Conservation (phyloP, 2,797 vertebrate species). For the Eidolon dupreanum region DNA sequence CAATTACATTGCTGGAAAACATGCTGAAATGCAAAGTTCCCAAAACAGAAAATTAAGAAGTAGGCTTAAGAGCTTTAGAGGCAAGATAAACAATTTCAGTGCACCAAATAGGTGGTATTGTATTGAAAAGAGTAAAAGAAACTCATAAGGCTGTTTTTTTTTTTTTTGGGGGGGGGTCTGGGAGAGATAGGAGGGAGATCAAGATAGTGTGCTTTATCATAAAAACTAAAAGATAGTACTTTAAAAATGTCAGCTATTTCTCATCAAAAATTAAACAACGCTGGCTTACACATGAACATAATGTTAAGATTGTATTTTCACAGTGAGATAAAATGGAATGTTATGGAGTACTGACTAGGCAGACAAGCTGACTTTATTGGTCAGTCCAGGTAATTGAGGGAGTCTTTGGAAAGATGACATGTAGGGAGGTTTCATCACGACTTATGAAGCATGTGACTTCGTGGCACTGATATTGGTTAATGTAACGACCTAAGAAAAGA, state of each 20-base stretch:
- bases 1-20: constrained; percentile 8
- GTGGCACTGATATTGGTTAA: neutral
- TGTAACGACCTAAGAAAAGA: neutral
- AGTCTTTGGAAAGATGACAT: neutral
- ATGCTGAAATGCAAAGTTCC: neutral
- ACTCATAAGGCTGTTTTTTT: neutral
- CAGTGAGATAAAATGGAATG: neutral
- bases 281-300: neutral
- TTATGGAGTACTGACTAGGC: neutral
- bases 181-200: neutral
- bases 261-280: neutral
- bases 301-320: neutral
- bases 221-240: neutral
- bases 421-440: neutral
- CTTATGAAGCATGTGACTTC: neutral
- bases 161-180: neutral
- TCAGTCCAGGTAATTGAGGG: neutral
- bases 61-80: neutral
- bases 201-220: neutral
- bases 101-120: neutral
- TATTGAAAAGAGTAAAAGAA: neutral
- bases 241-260: neutral
- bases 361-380: neutral
- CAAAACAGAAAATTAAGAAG: constrained; percentile 21
- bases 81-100: neutral